phyloP scores from a whole-genome alignment of 1,140 invertebrate genomes.

The Armadillidium nasatum region DNA sequence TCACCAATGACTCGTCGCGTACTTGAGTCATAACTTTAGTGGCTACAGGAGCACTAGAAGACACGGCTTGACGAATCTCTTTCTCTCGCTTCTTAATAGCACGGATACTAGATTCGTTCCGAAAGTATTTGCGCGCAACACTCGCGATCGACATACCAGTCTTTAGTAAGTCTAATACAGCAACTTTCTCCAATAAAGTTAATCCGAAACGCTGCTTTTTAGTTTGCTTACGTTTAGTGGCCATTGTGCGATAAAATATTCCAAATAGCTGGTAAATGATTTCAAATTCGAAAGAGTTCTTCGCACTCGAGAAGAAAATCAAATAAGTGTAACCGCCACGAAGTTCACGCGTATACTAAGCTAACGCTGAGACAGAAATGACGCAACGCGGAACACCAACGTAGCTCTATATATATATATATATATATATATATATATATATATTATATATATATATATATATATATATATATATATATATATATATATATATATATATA shows the following conservation, averaged over 20 bases:
- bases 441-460: too few relatives aligned
- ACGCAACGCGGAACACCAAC: too few relatives aligned
- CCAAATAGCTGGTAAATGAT: too few relatives aligned
- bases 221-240: neutral
- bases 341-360: too few relatives aligned
- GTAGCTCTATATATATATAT: too few relatives aligned
- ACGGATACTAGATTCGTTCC: neutral
- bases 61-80: neutral
- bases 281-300: too few relatives aligned
- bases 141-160: neutral
- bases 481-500: too few relatives aligned
- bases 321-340: too few relatives aligned
- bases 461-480: too few relatives aligned
- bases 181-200: neutral
- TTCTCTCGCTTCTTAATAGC: neutral
- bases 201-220: neutral
- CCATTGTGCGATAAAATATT: neutral
- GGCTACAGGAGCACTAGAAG: neutral
- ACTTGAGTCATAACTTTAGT: neutral
- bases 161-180: neutral
- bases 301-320: too few relatives aligned
- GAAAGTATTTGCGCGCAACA: neutral
- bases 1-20: neutral
- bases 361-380: too few relatives aligned
- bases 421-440: too few relatives aligned